Base-by-base conservation (phyloP, 1,140 invertebrate species). In the Potamilus streckersoni region DNA sequence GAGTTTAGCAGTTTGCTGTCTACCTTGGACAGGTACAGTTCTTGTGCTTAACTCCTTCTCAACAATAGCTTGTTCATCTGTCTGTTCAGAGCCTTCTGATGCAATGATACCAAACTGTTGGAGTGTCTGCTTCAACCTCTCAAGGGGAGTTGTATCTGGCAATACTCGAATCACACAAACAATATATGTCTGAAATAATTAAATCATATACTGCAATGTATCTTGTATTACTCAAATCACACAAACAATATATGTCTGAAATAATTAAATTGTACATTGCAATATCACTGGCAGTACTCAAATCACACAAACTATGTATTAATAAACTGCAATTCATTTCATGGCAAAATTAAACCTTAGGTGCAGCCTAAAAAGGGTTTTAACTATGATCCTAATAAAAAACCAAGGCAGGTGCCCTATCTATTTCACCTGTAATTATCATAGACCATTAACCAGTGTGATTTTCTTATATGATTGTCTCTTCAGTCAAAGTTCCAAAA, bases 151-250 rank as follows among this genome's bases (percentile, higher is more conserved):
- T 13, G 80, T 76, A 8, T 84, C 80, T 20, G 89, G 87, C 31
- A 83, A 73, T 73, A 91, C 90, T 59, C 91, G 80, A 20, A 91
- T 86, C 66, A 92, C 71, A 76, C 91, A 92, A 64, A 89, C 90
- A n/a, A 92, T 82, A 6, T 83, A 77, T n/a, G 87, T 80, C 88
- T 89, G 79, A 31, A 62, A 76, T 20, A 70, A 49, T 56, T 56
- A 20, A 20, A 68, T 0, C 27, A 38, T 27, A 23, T 5, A 27
- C 55, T 57, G 27, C 55, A 69, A 38, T 20, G 67, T 31, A 27
- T 31, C 20, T 31, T 17, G n/a, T 27, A 56, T 57, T 67, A 17
- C 58, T 13, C 56, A 23, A 27, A 11, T 58, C 20, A 19, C 27
- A 31, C 27, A 23, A 59, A 70, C 23, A 16, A 58, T 23, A 19